Base-by-base conservation (phyloP, 1,140 invertebrate genomes). In the Ips typographus region DNA sequence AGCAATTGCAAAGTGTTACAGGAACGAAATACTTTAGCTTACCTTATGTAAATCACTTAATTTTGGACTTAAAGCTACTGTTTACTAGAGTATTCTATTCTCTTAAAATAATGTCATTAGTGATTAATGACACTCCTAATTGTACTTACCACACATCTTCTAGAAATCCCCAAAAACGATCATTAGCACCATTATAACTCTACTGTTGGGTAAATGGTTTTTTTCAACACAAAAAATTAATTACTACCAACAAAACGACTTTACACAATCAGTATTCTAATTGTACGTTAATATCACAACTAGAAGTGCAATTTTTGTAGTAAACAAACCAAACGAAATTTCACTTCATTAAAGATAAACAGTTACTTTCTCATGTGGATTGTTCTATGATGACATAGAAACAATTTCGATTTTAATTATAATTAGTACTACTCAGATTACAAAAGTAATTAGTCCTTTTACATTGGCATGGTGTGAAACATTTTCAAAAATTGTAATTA, bases 291-390 rank as follows among this genome's bases (percentile, higher is more conserved):
- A 22, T 22, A 22, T 22, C 22, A 22, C 22, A 22, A 22, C 22
- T 22, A 22, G 22, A 22, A 22, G 22, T 22, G 22, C 22, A 22
- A 22, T 56, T 56, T 56, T 37, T 39, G 2, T n/a, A 56, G 22
- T 56, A 56, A 56, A 56, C 22, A 56, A 36, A 56, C 53, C 7
- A 8, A 59, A 59, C 42, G 2, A 59, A 59, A 43, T 59, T 59
- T 40, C 8, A 39, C 57, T 49, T 62, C 43, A 38, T 62, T 62
- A 62, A 62, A 41, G 36, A 5, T 62, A 62, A 62, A 62, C 49
- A 62, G 59, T 62, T 62, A 62, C 59, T 62, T 62, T 42, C 43
- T 62, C 39, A 40, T 7, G 4, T 5, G n/a, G 38, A 47, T 44
- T 7, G 22, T 62, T 62, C 5, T 7, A 36, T 47, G 38, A 8